Percentiles rank a stretch among this genome's conserved stretches.
Conservation (phyloP, 2,113 vertebrate species). For the Planiliza haematocheilus region DNA sequence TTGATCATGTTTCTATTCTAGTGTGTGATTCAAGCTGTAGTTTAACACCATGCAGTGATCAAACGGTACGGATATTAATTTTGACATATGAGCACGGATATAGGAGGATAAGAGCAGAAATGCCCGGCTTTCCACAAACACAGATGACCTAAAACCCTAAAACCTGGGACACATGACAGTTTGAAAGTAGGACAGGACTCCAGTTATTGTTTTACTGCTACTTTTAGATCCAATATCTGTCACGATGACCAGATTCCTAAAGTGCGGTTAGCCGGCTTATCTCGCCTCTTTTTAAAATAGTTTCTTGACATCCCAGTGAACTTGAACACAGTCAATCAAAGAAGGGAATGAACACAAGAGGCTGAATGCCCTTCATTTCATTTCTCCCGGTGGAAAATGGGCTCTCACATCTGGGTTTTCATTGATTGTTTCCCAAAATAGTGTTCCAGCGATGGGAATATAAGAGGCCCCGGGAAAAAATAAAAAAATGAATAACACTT, state of each 20-base stretch:
- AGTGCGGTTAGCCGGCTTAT: constrained; percentile 7
- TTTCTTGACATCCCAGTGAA: constrained; percentile 36
- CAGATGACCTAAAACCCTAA: constrained; percentile 13
- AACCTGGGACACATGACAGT: constrained; percentile 24
- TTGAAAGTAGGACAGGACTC: constrained; percentile 49
- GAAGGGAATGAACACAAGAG: constrained; percentile 35
- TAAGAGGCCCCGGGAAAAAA: constrained; percentile 26
- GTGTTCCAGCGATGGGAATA: constrained; percentile 24
- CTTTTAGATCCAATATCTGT: constrained; percentile 32
- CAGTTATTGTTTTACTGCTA: constrained; percentile 31
- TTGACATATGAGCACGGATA: neutral
- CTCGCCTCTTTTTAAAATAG: neutral
- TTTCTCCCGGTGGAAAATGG: constrained; percentile 59
- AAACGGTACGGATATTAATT: neutral
- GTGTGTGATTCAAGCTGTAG: too few relatives aligned
- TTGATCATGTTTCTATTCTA: too few relatives aligned
- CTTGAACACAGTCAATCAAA: constrained; percentile 37
- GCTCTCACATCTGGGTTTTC: constrained; percentile 41
- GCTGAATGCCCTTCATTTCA: constrained; percentile 49
- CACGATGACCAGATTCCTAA: constrained; percentile 41
- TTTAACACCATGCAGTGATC: too few relatives aligned
- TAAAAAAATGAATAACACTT: too few relatives aligned
- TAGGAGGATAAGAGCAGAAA: constrained; percentile 10
- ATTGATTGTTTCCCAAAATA: constrained; percentile 63
- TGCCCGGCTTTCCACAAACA: neutral